Evolutionary conservation across 2,113 vertebrate species (phyloP).

Genomic region (Damaliscus lunatus): DNA sequence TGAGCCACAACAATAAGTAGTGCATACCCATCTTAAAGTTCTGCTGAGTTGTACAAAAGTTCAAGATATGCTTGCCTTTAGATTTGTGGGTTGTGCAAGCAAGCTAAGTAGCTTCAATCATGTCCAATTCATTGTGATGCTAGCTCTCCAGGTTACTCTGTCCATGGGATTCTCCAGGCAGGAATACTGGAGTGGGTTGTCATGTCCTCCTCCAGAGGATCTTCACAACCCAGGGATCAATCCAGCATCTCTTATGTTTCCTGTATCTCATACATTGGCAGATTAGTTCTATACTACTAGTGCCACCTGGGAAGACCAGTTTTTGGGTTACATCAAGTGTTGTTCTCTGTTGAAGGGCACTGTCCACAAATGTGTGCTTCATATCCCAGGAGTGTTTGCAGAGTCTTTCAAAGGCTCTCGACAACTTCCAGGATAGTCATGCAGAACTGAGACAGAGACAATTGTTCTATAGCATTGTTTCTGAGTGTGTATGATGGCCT

Average conservation of each 20-base stretch:
- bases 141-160: neutral
- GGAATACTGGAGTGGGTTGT: neutral
- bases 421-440: neutral
- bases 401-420: neutral
- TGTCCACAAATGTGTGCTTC: neutral
- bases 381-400: neutral
- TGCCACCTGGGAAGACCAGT: neutral
- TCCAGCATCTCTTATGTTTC: neutral
- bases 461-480: neutral
- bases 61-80: neutral
- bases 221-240: neutral
- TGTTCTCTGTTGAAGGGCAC: neutral
- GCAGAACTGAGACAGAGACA: neutral
- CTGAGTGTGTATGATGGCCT: neutral
- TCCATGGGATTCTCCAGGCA: neutral
- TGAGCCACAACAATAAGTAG: neutral
- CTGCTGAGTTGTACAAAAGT: neutral
- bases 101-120: neutral
- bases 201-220: neutral
- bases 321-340: neutral
- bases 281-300: neutral
- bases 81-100: neutral
- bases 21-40: neutral
- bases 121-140: neutral
- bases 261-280: neutral